Conservation (phyloP, 2,797 vertebrate genomes). For the Eulemur rubriventer region DNA sequence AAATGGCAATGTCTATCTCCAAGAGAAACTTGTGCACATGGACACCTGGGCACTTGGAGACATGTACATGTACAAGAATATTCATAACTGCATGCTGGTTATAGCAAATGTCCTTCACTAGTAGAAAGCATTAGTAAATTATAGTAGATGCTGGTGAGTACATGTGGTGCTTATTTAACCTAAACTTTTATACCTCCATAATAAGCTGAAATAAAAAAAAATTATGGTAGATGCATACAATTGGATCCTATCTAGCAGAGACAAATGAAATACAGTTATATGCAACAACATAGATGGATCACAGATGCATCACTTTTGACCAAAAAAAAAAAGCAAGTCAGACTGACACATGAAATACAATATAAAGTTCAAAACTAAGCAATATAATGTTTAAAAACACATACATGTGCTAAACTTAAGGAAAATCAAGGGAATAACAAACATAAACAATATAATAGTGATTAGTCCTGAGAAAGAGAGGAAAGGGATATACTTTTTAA, state of each 20-base stretch:
- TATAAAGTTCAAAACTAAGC: not conserved
- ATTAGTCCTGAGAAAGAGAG: not conserved
- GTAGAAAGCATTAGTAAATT: not conserved
- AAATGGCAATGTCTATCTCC: not conserved
- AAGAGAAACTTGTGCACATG: not conserved
- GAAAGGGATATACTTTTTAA: not conserved
- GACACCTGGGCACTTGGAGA: not conserved
- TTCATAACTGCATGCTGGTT: not conserved
- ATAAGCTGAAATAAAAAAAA: not conserved
- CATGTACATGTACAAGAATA: not conserved
- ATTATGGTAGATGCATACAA: not conserved
- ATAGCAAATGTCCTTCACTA: not conserved
- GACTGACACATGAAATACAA: not conserved
- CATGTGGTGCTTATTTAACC: no score
- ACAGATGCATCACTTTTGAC: not conserved
- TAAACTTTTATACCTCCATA: no score
- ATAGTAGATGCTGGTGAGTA: not conserved
- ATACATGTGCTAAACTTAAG: not conserved
- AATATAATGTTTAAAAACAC: not conserved
- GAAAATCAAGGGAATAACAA: not conserved
- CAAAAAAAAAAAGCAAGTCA: not conserved
- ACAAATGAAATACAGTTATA: not conserved
- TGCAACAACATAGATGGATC: not conserved
- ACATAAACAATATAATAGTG: not conserved
- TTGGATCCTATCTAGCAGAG: not conserved